phyloP scores from a whole-genome alignment of 2,113 vertebrate genomes.

The Pseudorasbora parva region DNA sequence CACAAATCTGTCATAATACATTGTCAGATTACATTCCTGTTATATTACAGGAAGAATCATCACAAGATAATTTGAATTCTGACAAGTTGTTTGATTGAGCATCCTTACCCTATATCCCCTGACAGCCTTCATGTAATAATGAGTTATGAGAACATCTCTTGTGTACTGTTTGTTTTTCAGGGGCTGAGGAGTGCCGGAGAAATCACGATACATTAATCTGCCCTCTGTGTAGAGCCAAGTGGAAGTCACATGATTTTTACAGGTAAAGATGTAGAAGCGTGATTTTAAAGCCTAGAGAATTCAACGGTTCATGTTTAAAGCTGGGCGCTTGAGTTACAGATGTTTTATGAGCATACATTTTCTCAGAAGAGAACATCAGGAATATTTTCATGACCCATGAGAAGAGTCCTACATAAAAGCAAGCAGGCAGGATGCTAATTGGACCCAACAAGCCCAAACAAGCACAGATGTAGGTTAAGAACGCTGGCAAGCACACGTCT shows the following conservation, averaged over 20 bases:
- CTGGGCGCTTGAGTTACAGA: neutral
- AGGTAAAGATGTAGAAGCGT: constrained; percentile 70
- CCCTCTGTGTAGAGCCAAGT: constrained; percentile 89
- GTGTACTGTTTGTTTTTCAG: constrained; percentile 70
- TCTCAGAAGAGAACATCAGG: neutral
- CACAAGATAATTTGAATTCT: neutral
- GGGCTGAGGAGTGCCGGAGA: constrained; percentile 91
- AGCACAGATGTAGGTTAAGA: constrained; percentile 42
- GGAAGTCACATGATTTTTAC: constrained; percentile 89
- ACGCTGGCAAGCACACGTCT: neutral
- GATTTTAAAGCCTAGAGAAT: neutral
- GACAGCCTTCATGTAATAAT: constrained; percentile 22
- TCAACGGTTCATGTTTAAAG: neutral
- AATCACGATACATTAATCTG: constrained; percentile 89
- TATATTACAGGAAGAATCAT: neutral
- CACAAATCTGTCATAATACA: constrained; percentile 1
- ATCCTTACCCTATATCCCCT: neutral
- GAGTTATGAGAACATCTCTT: neutral
- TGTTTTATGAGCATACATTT: neutral
- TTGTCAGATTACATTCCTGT: neutral
- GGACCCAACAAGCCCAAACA: constrained; percentile 43
- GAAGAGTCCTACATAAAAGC: constrained; percentile 28
- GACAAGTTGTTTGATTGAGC: neutral
- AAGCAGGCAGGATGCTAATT: constrained; percentile 44
- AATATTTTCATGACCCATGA: neutral